Conservation (phyloP, 2,888 invertebrate species). For the Petrophora chlorosata region DNA sequence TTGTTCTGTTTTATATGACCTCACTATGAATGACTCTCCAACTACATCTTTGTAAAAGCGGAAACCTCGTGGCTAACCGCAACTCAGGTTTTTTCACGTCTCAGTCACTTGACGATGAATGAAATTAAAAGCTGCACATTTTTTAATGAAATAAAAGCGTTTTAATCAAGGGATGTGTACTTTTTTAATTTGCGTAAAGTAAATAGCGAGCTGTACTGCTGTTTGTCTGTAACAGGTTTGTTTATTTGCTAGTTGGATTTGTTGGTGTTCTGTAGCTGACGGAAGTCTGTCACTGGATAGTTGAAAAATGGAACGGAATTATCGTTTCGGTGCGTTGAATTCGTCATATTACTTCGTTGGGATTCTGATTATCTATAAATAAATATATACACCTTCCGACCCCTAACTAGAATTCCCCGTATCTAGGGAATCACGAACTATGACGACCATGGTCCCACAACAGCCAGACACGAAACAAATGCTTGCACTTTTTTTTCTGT, state of each 20-base stretch:
- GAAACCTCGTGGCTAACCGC: slow-evolving; percentile 31
- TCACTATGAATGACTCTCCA: slow-evolving; percentile 2
- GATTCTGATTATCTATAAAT: too few species aligned
- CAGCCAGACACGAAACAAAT: too few species aligned
- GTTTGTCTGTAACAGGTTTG: slow-evolving; percentile 1
- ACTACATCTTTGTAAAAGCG: slow-evolving; percentile 17
- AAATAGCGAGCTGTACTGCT: background rate
- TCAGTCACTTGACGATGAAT: slow-evolving; percentile 49
- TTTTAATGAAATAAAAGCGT: slow-evolving; percentile 33
- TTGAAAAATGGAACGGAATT: too few species aligned
- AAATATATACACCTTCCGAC: too few species aligned
- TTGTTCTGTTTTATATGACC: background rate
- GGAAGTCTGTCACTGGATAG: background rate
- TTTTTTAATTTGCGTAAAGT: slow-evolving; percentile 17
- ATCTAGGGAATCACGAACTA: too few species aligned
- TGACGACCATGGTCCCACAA: too few species aligned
- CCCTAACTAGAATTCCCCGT: too few species aligned
- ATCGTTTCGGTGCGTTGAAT: too few species aligned
- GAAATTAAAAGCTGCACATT: slow-evolving; percentile 49
- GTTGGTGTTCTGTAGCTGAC: background rate
- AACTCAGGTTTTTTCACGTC: slow-evolving; percentile 41
- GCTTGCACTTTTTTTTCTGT: too few species aligned
- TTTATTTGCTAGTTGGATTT: slow-evolving; percentile 3
- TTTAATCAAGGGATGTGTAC: slow-evolving; percentile 33
- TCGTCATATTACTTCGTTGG: too few species aligned